phyloP scores from a whole-genome alignment of 2,113 vertebrate species.

The Shinisaurus crocodilurus region DNA sequence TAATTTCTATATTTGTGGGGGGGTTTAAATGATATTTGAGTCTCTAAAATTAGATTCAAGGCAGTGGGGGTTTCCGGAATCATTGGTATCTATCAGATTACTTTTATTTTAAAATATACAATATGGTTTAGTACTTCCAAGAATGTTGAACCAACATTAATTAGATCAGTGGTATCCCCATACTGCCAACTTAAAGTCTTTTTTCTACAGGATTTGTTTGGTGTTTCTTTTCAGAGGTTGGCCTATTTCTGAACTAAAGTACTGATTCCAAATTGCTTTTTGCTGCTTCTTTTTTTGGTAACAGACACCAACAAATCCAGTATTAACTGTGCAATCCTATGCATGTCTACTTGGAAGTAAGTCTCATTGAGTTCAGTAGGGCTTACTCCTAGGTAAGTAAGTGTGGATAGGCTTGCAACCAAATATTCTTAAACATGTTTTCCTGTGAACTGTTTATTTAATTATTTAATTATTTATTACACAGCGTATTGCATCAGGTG shows the following conservation, averaged over 20 bases:
- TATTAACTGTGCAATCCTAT: neutral
- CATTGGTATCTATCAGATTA: neutral
- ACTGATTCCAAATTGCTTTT: no score
- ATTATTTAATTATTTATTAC: constrained; percentile 47
- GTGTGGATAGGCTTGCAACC: neutral
- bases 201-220: neutral
- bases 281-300: no score
- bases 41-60: neutral
- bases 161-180: neutral
- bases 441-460: neutral
- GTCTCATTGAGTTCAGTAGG: neutral
- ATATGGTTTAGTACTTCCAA: neutral
- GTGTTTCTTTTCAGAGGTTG: neutral
- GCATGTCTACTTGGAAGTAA: neutral
- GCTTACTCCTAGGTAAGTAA: neutral
- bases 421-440: neutral
- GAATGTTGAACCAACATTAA: neutral
- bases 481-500: constrained; percentile 92
- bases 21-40: neutral
- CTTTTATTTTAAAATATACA: neutral
- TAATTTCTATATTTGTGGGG: neutral
- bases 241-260: neutral
- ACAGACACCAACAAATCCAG: neutral
- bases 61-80: neutral
- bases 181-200: neutral